Base-by-base conservation (phyloP, 2,888 invertebrate species). In the Macropis europaea region DNA sequence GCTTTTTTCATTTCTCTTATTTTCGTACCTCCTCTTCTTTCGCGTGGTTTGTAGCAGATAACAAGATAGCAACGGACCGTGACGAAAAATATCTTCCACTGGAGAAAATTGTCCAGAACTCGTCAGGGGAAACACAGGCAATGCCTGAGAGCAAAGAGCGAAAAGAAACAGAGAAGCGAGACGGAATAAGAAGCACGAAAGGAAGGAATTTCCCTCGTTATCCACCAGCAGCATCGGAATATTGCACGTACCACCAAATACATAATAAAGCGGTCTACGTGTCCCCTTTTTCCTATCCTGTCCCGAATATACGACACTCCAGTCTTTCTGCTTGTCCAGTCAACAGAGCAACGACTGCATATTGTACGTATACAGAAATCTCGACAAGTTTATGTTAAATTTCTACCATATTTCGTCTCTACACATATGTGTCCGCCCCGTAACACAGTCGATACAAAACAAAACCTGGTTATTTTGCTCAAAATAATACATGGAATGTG, bases 61-160 rank as follows among this genome's bases (percentile, higher is more conserved):
- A 88, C 86, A 87, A 87, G 87, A 83, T 83, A 82, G 85, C 85
- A 85, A 70, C 83, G 77, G 78, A 84, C 80, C 84, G 83, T 82
- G 79, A 83, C 79, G 62, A 67, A 79, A 86, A 84, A 84, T 86
- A 85, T 85, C 82, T 84, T 81, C 76, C 78, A 66, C 28, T 15
- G 71, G 78, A 82, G 84, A 85, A 87, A 87, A 88, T 85, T 85
- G 86, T 85, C 82, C 82, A 70, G 70, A 70, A 71, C 73, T 76
- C 81, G 80, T 82, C 81, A 80, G 66, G 52, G 73, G 66, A 70
- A 70, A 63, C 57, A 50, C 56, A 57, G 57, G 38, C 42, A 50
- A 62, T 30, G 63, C 38, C 30, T 30, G 50, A 34, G 24, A 36
- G 50, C 47, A 45, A 42, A 59, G 26, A 28, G 34, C 36, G 26